Percentiles rank a stretch among this genome's conserved stretches.
Conservation (phyloP, 2,797 vertebrate genomes). For the Hemitrygon akajei region DNA sequence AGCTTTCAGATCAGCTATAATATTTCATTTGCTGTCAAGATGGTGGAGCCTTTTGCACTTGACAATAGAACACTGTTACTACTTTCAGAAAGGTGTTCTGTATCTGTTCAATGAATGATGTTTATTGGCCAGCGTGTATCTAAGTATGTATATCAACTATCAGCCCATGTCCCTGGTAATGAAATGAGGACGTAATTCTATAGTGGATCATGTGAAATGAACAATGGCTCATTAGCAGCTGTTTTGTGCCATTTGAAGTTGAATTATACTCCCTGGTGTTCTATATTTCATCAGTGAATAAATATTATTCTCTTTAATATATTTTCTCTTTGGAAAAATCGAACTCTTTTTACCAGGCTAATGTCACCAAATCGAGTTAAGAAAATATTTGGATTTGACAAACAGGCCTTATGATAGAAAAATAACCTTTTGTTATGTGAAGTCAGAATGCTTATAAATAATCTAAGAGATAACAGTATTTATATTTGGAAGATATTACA, state of each 20-base stretch:
- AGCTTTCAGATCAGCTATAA: neutral
- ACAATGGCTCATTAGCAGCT: neutral
- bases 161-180: neutral
- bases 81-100: neutral
- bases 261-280: neutral
- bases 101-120: neutral
- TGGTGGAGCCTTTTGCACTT: neutral
- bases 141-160: neutral
- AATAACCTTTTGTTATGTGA: neutral
- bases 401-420: neutral
- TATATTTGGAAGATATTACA: neutral
- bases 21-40: neutral
- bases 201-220: neutral
- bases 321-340: neutral
- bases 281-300: neutral
- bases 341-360: neutral
- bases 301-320: neutral
- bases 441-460: neutral
- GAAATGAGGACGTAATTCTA: neutral
- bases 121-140: neutral
- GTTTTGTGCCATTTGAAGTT: neutral
- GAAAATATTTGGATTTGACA: neutral
- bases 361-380: neutral
- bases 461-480: neutral
- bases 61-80: neutral